Percentiles rank a stretch among this genome's conserved stretches.
phyloP scores from a whole-genome alignment of 1,140 invertebrate species.

The Meloidogyne hapla region DNA sequence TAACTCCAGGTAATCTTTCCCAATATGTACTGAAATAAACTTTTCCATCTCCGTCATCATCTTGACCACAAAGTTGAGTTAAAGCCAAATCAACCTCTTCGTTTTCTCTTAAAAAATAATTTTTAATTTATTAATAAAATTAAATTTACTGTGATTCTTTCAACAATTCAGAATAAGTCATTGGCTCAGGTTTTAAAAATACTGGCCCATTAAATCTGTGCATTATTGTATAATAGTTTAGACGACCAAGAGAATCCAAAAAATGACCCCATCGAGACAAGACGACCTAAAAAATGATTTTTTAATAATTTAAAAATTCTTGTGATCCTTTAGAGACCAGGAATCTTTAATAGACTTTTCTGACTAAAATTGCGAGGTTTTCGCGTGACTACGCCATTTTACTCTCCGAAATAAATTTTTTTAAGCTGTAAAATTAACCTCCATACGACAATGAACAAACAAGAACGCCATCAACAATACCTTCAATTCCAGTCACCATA shows the following conservation, averaged over 20 bases:
- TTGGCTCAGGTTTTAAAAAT: conserved; percentile 59
- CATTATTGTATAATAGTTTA: conserved; percentile 58
- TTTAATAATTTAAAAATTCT: too few relatives aligned
- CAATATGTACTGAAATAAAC: conserved; percentile 61
- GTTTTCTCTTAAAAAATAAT: conserved; percentile 53
- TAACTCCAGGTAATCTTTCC: conserved; percentile 56
- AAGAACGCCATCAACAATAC: conserved; percentile 25
- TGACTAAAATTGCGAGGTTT: too few relatives aligned
- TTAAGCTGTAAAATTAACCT: conserved; percentile 23
- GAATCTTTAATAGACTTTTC: too few relatives aligned
- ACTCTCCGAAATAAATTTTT: too few relatives aligned
- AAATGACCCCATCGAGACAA: conserved; percentile 62
- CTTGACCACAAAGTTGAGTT: conserved; percentile 63
- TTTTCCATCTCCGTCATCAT: conserved; percentile 49
- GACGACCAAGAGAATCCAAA: conserved; percentile 8
- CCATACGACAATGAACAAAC: conserved; percentile 26
- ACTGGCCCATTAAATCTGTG: conserved; percentile 59
- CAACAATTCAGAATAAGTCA: conserved; percentile 55
- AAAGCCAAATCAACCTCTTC: conserved; percentile 57
- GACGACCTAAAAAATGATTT: conserved; percentile 57
- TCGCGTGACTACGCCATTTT: too few relatives aligned
- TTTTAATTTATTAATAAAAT: conserved; percentile 18
- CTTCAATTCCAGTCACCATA: conserved; percentile 17
- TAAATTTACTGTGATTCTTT: conserved; percentile 44
- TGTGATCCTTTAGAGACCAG: too few relatives aligned